These are phyloP conservation scores for Nyctereutes procyonoides DNA, from an alignment of 2,113 vertebrate genomes.

Conservation along the genomic window DNA sequence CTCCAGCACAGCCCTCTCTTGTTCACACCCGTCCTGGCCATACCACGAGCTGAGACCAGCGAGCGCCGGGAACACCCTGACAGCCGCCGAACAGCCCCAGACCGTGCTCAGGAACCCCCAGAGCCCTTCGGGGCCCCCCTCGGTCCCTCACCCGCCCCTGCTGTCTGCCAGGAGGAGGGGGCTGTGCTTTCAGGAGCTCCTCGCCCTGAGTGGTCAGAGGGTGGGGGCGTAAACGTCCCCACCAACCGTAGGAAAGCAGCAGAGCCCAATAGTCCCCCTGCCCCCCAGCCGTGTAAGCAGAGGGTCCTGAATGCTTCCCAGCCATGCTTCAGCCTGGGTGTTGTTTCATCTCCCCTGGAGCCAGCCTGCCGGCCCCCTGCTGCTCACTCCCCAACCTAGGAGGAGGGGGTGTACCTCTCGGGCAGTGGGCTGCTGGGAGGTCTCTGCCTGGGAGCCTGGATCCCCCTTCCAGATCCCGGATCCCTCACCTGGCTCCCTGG, in stretches of 20 bases:
- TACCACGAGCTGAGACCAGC: neutral
- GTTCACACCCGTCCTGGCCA: too few relatives aligned
- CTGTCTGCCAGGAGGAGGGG: neutral
- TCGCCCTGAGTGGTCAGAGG: fast-evolving
- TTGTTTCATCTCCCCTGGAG: neutral
- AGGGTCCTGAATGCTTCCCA: neutral
- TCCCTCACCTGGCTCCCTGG: neutral
- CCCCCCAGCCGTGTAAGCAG: too few relatives aligned
- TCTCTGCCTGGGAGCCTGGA: neutral
- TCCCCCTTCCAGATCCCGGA: neutral
- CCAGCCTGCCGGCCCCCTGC: neutral
- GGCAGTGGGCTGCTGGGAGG: neutral
- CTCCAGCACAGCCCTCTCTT: too few relatives aligned
- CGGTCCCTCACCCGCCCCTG: neutral
- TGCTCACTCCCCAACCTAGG: too few relatives aligned
- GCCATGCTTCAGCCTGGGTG: neutral
- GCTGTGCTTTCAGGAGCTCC: neutral
- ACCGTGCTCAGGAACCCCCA: neutral
- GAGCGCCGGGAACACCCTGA: neutral
- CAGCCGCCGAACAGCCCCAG: neutral
- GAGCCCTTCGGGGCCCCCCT: neutral
- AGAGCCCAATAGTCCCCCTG: neutral
- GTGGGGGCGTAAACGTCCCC: too few relatives aligned
- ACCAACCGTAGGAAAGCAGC: fast-evolving
- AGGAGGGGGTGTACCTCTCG: neutral